Percentiles rank a stretch among this genome's conserved stretches.
Conservation (phyloP, 2,888 invertebrate species). For the Trachelus iudaicus region DNA sequence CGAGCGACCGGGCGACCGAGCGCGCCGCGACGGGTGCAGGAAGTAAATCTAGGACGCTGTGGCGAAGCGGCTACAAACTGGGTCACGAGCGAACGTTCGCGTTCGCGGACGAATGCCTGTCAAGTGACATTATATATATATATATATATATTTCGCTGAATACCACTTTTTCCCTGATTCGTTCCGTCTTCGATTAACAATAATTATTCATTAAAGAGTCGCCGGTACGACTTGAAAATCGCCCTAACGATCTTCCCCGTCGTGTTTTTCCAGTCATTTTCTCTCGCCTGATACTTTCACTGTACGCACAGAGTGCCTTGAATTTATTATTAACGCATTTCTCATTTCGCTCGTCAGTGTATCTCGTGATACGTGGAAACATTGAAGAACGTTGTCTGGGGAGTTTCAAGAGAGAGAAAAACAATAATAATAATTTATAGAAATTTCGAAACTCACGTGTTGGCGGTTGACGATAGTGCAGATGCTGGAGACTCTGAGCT, state of each 20-base stretch:
- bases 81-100: conserved; percentile 47
- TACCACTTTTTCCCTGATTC: too few relatives aligned
- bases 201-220: too few relatives aligned
- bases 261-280: too few relatives aligned
- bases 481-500: conserved; percentile 59
- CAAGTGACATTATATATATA: too few relatives aligned
- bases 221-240: too few relatives aligned
- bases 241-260: too few relatives aligned
- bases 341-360: background rate
- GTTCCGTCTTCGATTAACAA: too few relatives aligned
- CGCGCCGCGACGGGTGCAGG: conserved; percentile 27
- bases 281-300: too few relatives aligned
- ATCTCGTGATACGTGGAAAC: background rate
- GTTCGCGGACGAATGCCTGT: conserved; percentile 20
- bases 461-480: conserved; percentile 61
- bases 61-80: conserved; percentile 47
- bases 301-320: too few relatives aligned
- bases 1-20: conserved; percentile 16
- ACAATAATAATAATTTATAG: background rate
- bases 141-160: too few relatives aligned
- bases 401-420: background rate
- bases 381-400: background rate
- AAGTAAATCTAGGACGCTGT: conserved; percentile 57
- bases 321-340: conserved; percentile 1
- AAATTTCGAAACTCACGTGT: conserved; percentile 52